These are phyloP conservation scores for Morphnarchus princeps DNA, from an alignment of 2,113 vertebrate genomes.

Conservation along the genomic window DNA sequence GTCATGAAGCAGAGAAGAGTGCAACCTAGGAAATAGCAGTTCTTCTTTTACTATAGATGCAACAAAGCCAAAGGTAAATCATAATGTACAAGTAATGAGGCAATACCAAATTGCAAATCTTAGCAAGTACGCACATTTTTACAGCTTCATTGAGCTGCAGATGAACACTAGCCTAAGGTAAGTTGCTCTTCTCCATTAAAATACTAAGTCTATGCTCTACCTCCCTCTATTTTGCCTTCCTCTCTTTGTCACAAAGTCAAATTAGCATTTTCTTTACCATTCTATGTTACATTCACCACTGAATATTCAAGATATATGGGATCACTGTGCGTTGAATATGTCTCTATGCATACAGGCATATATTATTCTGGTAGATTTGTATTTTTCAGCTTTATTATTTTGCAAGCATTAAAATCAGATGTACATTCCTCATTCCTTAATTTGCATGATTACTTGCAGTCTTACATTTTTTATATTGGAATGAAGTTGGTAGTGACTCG, in stretches of 20 bases:
- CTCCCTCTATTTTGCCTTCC: background rate
- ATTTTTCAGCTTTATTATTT: background rate
- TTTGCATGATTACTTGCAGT: background rate
- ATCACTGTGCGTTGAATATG: background rate
- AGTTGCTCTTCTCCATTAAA: background rate
- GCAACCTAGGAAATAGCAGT: background rate
- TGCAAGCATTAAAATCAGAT: background rate
- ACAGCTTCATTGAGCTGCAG: background rate
- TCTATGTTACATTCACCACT: background rate
- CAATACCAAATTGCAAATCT: background rate
- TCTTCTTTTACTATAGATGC: background rate
- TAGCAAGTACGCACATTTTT: fast-evolving
- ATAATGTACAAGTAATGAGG: background rate
- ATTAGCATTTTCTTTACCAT: background rate
- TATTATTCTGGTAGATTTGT: background rate
- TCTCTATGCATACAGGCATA: background rate
- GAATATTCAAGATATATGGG: background rate
- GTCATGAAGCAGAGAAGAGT: background rate
- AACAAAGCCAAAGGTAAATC: background rate
- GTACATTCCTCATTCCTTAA: background rate
- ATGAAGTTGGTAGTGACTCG: too few species aligned
- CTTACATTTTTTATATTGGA: background rate
- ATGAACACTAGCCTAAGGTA: background rate
- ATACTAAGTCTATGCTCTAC: background rate
- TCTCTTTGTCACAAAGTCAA: background rate